Base-by-base conservation (phyloP, 2,888 invertebrate species). In the Troilus luridus region DNA sequence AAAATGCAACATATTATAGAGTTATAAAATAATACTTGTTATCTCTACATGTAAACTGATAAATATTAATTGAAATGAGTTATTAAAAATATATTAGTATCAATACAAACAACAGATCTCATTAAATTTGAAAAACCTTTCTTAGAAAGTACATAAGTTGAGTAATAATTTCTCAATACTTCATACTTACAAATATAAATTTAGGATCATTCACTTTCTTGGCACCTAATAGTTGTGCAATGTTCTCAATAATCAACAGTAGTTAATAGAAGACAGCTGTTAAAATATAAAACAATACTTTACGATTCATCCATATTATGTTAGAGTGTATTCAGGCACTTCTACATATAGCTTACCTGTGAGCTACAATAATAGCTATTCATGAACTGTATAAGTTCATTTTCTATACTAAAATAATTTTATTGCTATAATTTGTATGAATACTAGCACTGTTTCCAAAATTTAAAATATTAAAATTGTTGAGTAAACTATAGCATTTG, bases 51-150 rank as follows among this genome's bases (percentile, higher is more conserved):
- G 21, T 81, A 54, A 81, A 81, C 21, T 21, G 21, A 81, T 81
- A 81, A 54, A 81, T 54, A 54, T 1, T 58, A 54, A 88, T 60
- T 19, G 7, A 21, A 88, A 59, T 59, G 19, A 9, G 17, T 58
- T 59, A 12, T 89, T 72, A 89, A 72, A 89, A 89, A 89, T 72
- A 89, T 58, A 89, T 89, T 58, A 72, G 54, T 89, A 89, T 89
- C 58, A 89, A 67, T 89, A 58, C 54, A 41, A 41, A 62, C n/a
- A 72, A 89, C 72, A 89, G 89, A 89, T 72, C 89, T 72, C 24
- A n/a, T 89, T 81, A 89, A 72, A 62, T 72, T 56, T 89, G 72
- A 56, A 89, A 62, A 41, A 72, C 62, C 89, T 89, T 89, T 89
- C 72, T 89, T 89, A 89, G 89, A 89, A 89, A 89, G 72, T 89